A percentile compares a stretch with the other conserved stretches of the same genome.
These are phyloP conservation scores for Sylvia borin DNA, from an alignment of 2,797 vertebrate genomes.

Conservation along the genomic window DNA sequence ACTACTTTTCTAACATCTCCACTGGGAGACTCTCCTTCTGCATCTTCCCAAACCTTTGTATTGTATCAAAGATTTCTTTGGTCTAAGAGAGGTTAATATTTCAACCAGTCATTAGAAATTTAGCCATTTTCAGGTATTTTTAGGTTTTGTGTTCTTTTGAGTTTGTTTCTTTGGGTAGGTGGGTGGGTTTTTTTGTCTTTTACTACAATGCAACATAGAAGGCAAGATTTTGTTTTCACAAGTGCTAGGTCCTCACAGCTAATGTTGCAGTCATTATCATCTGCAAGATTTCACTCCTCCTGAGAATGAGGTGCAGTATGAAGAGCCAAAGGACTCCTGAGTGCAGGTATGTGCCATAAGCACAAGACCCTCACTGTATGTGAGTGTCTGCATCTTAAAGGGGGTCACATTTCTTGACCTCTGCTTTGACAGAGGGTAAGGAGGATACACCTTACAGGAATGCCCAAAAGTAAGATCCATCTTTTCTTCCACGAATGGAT, in stretches of 20 bases:
- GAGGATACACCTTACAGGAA: background rate
- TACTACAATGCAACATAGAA: background rate
- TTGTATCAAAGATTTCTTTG: background rate
- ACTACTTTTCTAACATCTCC: background rate
- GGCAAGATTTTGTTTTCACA: background rate
- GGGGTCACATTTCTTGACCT: background rate
- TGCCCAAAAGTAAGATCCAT: background rate
- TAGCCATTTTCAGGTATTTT: background rate
- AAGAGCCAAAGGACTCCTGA: background rate
- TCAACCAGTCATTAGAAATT: background rate
- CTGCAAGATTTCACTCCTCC: background rate
- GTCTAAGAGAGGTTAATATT: background rate
- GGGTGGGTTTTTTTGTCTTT: background rate
- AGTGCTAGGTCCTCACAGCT: background rate
- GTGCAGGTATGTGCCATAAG: background rate
- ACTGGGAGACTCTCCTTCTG: background rate
- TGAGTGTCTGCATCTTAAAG: fast-evolving
- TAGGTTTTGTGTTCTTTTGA: fast-evolving
- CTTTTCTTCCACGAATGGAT: background rate
- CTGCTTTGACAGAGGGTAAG: background rate
- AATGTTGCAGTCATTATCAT: background rate
- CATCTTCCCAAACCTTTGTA: background rate
- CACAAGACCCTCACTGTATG: background rate
- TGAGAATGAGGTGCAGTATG: background rate
- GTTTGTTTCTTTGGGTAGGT: background rate